A percentile compares a stretch with the other conserved stretches of the same genome.
Evolutionary conservation across 2,888 invertebrate genomes (phyloP).

Genomic region (Apotomis capreana): DNA sequence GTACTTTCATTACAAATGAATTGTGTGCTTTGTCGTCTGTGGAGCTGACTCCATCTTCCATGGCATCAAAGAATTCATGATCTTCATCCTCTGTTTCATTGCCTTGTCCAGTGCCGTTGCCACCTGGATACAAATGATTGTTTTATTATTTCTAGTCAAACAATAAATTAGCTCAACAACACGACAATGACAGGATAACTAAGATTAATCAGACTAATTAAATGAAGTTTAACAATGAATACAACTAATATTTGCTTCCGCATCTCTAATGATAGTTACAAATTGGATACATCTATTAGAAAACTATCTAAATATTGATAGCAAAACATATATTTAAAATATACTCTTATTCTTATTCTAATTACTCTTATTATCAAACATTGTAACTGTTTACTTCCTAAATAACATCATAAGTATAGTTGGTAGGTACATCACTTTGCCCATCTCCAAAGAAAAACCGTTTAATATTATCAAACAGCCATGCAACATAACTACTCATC

Average conservation of each 20-base stretch:
- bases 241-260: neutral
- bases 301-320: neutral
- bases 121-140: slow-evolving; percentile 59
- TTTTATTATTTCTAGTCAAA: neutral
- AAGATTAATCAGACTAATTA: too few relatives aligned
- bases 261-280: neutral
- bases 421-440: slow-evolving; percentile 66
- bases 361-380: neutral
- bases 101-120: slow-evolving; percentile 77
- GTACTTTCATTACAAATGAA: slow-evolving; percentile 87
- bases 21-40: slow-evolving; percentile 69
- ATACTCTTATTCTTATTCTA: too few relatives aligned
- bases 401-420: slow-evolving; percentile 38
- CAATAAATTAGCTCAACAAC: neutral
- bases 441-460: slow-evolving; percentile 52
- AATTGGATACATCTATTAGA: neutral
- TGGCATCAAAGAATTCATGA: slow-evolving; percentile 89
- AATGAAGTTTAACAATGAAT: neutral
- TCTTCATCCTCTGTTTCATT: slow-evolving; percentile 87
- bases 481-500: slow-evolving; percentile 64
- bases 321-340: neutral
- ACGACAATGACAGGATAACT: too few relatives aligned
- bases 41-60: slow-evolving; percentile 80
- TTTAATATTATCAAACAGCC: slow-evolving; percentile 61
- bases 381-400: slow-evolving; percentile 6